These are phyloP conservation scores for Euborellia annulipes DNA, from an alignment of 1,140 invertebrate genomes.

Conservation along the genomic window DNA sequence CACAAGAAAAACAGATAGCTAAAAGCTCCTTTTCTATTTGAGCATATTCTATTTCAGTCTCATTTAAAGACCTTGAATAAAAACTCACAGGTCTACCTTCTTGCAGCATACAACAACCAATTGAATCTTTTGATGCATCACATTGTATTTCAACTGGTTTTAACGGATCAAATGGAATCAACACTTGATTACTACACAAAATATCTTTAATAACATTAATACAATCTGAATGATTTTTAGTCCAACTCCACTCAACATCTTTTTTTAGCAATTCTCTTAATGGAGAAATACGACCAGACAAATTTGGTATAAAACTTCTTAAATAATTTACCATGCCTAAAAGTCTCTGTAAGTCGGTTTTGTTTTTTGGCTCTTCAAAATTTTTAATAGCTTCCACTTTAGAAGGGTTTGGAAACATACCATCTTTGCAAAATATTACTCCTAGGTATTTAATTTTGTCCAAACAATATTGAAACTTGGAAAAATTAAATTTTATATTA, in stretches of 20 bases:
- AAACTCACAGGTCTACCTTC: too few species aligned
- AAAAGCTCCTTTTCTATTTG: too few species aligned
- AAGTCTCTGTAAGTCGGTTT: conserved; percentile 25
- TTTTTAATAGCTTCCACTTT: conserved; percentile 25
- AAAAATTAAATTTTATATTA: conserved; percentile 18
- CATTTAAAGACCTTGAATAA: conserved; percentile 4
- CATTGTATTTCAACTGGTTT: not conserved
- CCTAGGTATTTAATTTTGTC: conserved; percentile 24
- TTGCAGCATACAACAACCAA: too few species aligned
- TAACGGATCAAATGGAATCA: not conserved
- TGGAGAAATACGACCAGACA: conserved; percentile 21
- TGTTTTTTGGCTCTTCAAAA: conserved; percentile 21
- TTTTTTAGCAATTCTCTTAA: conserved; percentile 20
- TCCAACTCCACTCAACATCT: conserved; percentile 1
- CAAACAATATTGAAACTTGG: conserved; percentile 25
- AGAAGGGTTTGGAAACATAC: conserved; percentile 22
- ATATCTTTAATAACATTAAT: not conserved
- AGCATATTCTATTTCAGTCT: too few species aligned
- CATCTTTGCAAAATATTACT: conserved; percentile 20
- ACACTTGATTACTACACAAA: not conserved
- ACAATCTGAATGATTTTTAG: not conserved
- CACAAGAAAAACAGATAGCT: too few species aligned
- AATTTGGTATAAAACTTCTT: conserved; percentile 26
- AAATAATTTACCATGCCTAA: conserved; percentile 32
- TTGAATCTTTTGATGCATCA: not conserved